Evolutionary conservation across 1,140 invertebrate genomes (phyloP).

Genomic region (Philopotamus ludificatus): DNA sequence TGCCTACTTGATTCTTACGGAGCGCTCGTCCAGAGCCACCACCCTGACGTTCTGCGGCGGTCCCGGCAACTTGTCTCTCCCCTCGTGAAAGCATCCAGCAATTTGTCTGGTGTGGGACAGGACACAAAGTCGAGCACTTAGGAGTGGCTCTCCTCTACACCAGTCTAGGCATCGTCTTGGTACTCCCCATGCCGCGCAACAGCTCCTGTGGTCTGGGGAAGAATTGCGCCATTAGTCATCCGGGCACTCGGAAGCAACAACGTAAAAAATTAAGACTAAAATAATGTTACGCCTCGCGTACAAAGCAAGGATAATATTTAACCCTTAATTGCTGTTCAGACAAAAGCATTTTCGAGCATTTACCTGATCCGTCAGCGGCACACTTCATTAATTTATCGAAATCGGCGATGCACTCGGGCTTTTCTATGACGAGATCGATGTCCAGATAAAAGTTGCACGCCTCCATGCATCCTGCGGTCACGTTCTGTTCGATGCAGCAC

Average conservation of each 20-base stretch:
- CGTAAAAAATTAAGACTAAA: too few species aligned
- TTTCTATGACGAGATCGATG: slow-evolving; percentile 75
- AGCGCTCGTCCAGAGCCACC: slow-evolving; percentile 59
- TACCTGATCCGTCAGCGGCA: slow-evolving; percentile 69
- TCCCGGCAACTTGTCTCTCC: slow-evolving; percentile 72
- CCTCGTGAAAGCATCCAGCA: slow-evolving; percentile 77
- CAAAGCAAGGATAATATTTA: too few species aligned
- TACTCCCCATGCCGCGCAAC: slow-evolving; percentile 76
- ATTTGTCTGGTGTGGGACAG: slow-evolving; percentile 72
- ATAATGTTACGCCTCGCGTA: too few species aligned
- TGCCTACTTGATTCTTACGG: slow-evolving; percentile 57
- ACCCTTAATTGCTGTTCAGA: too few species aligned
- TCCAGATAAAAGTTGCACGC: slow-evolving; percentile 79
- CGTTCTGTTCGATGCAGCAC: slow-evolving; percentile 75
- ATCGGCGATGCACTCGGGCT: slow-evolving; percentile 74
- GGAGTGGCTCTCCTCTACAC: slow-evolving; percentile 61
- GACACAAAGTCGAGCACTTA: slow-evolving; percentile 65
- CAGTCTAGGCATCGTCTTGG: slow-evolving; percentile 47
- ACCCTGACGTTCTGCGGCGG: slow-evolving; percentile 72
- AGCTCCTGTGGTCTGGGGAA: slow-evolving; percentile 69
- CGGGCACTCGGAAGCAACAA: too few species aligned
- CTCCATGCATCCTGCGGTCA: slow-evolving; percentile 69
- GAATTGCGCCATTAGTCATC: too few species aligned
- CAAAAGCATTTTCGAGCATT: too few species aligned
- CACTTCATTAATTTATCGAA: slow-evolving; percentile 85